These are phyloP conservation scores for Rhinoptilus africanus DNA, from an alignment of 2,113 vertebrate species.

Conservation along the genomic window DNA sequence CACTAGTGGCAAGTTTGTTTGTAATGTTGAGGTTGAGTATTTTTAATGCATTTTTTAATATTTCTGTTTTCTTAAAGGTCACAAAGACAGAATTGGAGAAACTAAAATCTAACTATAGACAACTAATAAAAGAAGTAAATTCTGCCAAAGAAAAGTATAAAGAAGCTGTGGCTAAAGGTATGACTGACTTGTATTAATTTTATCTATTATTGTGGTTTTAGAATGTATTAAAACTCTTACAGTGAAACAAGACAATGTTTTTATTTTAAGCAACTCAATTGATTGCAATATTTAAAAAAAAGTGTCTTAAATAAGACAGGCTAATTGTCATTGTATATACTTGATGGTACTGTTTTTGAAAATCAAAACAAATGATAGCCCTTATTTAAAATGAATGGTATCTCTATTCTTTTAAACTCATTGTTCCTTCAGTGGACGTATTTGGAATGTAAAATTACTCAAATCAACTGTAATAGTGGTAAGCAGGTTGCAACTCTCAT, in stretches of 20 bases:
- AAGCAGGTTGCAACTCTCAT: not conserved
- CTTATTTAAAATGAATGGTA: not conserved
- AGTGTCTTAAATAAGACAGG: not conserved
- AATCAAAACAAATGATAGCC: not conserved
- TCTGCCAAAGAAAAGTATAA: constrained; percentile 93
- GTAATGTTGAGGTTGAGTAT: not conserved
- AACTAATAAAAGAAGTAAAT: constrained; percentile 92
- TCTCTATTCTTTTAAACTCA: not conserved
- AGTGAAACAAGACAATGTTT: not conserved
- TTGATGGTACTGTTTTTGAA: not conserved
- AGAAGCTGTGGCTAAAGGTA: constrained; percentile 94
- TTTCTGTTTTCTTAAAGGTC: constrained; percentile 77
- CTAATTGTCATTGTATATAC: not conserved
- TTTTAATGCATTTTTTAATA: not conserved
- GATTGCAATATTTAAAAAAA: not conserved
- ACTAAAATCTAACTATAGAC: constrained; percentile 89
- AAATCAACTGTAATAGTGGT: not conserved
- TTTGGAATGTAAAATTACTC: not conserved
- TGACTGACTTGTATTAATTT: not conserved
- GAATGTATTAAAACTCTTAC: not conserved
- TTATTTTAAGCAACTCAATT: not conserved
- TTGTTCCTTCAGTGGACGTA: not conserved
- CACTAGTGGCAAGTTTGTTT: not conserved
- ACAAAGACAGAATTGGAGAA: constrained; percentile 94
- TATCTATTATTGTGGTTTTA: not conserved